Evolutionary conservation across 2,797 vertebrate species (phyloP).

Genomic region (Acanthiza pusilla): DNA sequence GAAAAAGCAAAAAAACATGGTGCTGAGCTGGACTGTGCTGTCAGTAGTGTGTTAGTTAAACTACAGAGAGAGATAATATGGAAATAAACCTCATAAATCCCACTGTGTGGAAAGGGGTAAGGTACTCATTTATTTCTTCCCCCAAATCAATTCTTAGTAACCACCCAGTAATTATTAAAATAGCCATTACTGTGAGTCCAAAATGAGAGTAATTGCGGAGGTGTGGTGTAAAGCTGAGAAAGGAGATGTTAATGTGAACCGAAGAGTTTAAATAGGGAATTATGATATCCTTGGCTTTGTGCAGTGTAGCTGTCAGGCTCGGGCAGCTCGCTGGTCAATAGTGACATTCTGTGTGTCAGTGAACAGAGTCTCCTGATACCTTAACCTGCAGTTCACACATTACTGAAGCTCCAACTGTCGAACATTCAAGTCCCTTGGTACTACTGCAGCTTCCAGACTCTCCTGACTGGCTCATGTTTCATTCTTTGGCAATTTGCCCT

Average conservation of each 20-base stretch:
- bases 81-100: constrained; percentile 32
- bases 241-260: constrained; percentile 55
- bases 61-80: not conserved
- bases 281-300: constrained; percentile 73
- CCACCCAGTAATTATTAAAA: constrained; percentile 45
- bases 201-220: constrained; percentile 23
- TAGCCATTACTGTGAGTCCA: constrained; percentile 25
- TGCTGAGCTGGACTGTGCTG: not conserved
- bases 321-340: constrained; percentile 86
- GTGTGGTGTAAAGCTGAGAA: constrained; percentile 43
- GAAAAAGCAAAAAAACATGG: not conserved
- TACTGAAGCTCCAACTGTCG: constrained; percentile 87
- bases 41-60: not conserved
- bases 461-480: constrained; percentile 97
- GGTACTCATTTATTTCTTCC: constrained; percentile 6
- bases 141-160: constrained; percentile 28
- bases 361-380: constrained; percentile 85
- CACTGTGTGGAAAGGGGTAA: not conserved
- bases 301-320: constrained; percentile 76
- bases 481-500: constrained; percentile 99
- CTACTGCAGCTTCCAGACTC: constrained; percentile 86
- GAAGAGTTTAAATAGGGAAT: constrained; percentile 65
- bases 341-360: constrained; percentile 91
- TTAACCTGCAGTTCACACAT: constrained; percentile 83
- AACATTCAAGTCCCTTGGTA: constrained; percentile 85